phyloP scores from a whole-genome alignment of 1,140 invertebrate species.

The Polypedilum pembai region DNA sequence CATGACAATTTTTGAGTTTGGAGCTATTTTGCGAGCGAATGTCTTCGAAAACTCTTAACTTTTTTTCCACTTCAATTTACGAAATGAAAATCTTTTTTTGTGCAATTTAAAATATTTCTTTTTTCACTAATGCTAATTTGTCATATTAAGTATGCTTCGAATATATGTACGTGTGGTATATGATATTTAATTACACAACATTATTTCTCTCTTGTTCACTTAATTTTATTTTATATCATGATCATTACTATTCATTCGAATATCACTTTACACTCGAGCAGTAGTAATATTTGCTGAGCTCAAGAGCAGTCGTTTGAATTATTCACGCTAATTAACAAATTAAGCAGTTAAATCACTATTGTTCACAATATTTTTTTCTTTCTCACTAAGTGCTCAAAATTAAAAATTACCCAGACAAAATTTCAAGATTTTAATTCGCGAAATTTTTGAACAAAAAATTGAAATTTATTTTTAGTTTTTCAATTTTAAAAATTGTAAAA shows the following conservation, averaged over 20 bases:
- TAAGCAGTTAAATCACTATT: not conserved
- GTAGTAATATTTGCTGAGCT: not conserved
- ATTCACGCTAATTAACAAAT: conserved; percentile 28
- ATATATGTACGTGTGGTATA: not conserved
- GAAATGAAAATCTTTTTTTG: not conserved
- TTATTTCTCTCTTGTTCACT: not conserved
- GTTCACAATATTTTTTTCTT: not conserved
- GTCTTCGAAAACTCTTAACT: not conserved
- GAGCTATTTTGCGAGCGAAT: conserved; percentile 15
- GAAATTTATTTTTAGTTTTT: not conserved
- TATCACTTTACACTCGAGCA: not conserved
- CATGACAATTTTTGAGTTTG: conserved; percentile 19
- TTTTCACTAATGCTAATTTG: not conserved
- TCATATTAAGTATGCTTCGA: not conserved
- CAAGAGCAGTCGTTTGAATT: conserved; percentile 9
- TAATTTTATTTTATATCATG: not conserved
- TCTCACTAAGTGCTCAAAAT: not conserved
- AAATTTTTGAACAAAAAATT: not conserved
- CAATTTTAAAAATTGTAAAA: too few species aligned
- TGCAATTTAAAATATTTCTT: not conserved
- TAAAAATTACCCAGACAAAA: not conserved
- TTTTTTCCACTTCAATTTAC: conserved; percentile 3
- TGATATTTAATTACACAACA: conserved; percentile 22
- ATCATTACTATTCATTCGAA: not conserved
- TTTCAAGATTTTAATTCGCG: not conserved